phyloP scores from a whole-genome alignment of 2,888 invertebrate genomes.

The Keiferia lycopersicella region DNA sequence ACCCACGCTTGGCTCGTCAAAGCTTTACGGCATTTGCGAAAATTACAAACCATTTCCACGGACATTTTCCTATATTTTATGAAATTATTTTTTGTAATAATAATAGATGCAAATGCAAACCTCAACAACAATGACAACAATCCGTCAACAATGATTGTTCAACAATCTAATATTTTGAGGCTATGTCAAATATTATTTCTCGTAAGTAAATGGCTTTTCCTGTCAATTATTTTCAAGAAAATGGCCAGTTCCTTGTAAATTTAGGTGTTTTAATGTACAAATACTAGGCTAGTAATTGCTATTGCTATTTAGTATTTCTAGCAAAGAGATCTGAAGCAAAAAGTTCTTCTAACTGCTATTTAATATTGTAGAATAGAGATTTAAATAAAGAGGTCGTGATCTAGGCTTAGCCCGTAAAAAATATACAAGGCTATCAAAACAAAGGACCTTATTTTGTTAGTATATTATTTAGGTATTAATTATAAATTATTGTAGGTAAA shows the following conservation, averaged over 20 bases:
- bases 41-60: constrained; percentile 76
- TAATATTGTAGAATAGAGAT: neutral
- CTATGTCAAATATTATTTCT: constrained; percentile 32
- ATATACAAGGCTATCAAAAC: too few relatives aligned
- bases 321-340: neutral
- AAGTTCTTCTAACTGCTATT: neutral
- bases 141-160: too few relatives aligned
- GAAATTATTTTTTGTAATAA: constrained; percentile 62
- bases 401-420: too few relatives aligned
- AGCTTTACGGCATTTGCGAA: constrained; percentile 74
- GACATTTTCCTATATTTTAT: constrained; percentile 44
- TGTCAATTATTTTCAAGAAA: neutral
- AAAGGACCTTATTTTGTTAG: too few relatives aligned
- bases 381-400: too few relatives aligned
- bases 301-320: neutral
- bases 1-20: constrained; percentile 76
- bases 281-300: constrained; percentile 18
- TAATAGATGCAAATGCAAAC: neutral
- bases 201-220: constrained; percentile 18
- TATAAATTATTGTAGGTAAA: too few relatives aligned
- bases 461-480: too few relatives aligned
- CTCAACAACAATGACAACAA: constrained; percentile 18
- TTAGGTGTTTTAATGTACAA: constrained; percentile 1
- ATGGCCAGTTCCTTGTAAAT: constrained; percentile 12
- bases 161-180: constrained; percentile 29